Evolutionary conservation across 2,888 invertebrate genomes (phyloP).

Genomic region (Sepiola atlantica): DNA sequence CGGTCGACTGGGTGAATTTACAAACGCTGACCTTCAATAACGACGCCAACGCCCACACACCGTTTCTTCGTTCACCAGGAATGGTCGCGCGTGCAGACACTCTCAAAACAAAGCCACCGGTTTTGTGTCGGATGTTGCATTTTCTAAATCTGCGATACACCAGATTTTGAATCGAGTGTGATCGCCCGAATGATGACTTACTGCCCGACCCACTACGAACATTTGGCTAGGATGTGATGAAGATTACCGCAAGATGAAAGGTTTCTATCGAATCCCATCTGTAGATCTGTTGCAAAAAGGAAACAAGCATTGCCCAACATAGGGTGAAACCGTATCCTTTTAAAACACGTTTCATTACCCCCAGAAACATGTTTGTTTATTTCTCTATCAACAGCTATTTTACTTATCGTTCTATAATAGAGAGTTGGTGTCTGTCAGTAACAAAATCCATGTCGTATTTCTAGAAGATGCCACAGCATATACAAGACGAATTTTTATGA

Average conservation of each 20-base stretch:
- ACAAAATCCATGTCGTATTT: too few relatives aligned
- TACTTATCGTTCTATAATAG: too few relatives aligned
- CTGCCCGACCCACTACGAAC: not conserved
- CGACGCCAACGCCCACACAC: too few relatives aligned
- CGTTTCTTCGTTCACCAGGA: too few relatives aligned
- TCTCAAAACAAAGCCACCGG: not conserved
- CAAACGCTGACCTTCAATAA: not conserved
- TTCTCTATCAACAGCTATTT: too few relatives aligned
- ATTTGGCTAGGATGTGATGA: not conserved
- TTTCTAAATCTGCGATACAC: not conserved
- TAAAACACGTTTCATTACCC: not conserved
- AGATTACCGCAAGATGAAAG: not conserved
- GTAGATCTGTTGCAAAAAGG: not conserved
- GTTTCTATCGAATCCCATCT: not conserved
- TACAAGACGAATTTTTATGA: too few relatives aligned
- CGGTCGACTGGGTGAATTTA: not conserved
- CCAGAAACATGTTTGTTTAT: too few relatives aligned
- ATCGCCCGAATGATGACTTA: not conserved
- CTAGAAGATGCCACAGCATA: too few relatives aligned
- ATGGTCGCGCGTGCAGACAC: not conserved
- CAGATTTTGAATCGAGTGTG: not conserved
- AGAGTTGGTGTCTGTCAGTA: too few relatives aligned
- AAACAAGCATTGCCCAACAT: not conserved
- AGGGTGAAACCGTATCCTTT: not conserved
- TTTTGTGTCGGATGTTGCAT: not conserved